phyloP scores from a whole-genome alignment of 2,113 vertebrate species.

The Antechinus stuartii region DNA sequence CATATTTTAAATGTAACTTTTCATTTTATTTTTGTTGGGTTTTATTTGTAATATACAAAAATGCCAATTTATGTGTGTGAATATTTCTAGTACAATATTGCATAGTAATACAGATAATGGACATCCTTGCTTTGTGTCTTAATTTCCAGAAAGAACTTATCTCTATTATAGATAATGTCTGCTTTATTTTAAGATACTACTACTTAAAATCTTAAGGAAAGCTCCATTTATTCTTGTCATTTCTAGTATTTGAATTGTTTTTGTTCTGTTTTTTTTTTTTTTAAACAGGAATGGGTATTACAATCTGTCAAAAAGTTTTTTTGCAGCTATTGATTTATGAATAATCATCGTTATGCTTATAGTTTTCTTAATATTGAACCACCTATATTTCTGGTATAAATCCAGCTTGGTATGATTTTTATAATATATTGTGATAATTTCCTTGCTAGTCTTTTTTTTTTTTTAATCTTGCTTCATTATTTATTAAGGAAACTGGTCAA shows the following conservation, averaged over 20 bases:
- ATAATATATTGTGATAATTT: neutral
- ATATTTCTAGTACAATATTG: neutral
- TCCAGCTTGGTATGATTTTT: neutral
- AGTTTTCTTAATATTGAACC: neutral
- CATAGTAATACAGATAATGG: neutral
- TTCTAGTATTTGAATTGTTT: neutral
- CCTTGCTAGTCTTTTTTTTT: neutral
- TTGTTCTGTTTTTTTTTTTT: neutral
- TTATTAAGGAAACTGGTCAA: neutral
- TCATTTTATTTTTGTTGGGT: neutral
- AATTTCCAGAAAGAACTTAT: neutral
- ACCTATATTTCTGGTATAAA: neutral
- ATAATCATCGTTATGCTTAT: neutral
- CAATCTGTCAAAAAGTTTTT: neutral
- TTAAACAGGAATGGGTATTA: neutral
- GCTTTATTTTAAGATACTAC: neutral
- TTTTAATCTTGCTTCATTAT: neutral
- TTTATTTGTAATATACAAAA: neutral
- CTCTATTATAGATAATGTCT: neutral
- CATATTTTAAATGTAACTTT: neutral
- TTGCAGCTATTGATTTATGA: neutral
- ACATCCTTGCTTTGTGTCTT: neutral
- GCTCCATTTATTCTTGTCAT: neutral
- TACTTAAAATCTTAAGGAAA: neutral
- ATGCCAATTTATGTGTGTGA: neutral